Base-by-base conservation (phyloP, 1,140 invertebrate genomes). In the Sitobion miscanthi region DNA sequence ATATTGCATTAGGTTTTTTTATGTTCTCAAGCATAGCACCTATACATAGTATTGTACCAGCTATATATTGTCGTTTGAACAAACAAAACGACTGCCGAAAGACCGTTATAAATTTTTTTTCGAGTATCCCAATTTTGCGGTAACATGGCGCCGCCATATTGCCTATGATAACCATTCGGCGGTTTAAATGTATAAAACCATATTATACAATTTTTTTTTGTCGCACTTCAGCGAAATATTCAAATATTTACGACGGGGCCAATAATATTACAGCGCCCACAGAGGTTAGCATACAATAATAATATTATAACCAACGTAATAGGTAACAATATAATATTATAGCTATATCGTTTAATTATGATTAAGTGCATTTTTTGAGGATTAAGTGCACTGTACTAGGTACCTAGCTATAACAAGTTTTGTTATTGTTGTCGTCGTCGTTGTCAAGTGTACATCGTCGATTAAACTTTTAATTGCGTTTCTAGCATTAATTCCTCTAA, bases 381-480 rank as follows among this genome's bases (percentile, higher is more conserved):
- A 1, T n/a, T 77, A 35, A 35, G 35, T 35, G 35, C 20, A 77
- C 30, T 77, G 62, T n/a, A n/a, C 14, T 77, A 1, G n/a, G 42
- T 42, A 42, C 42, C 42, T 77, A 17, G 4, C 62, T 77, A 2
- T 77, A 77, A 77, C 62, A 20, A 1, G 62, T 77, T n/a, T 17
- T 35, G 62, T 77, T n/a, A 62, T 62, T 77, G 14, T 35, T 77
- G 62, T 77, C 4, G 62, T 35, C 14, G 14, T 42, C 42, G 1
- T 42, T 4, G 42, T 77, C 62, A 77, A 77, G 62, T 77, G n/a
- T 30, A 69, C 11, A 30, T 11, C 62, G n/a, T n/a, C 62, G 62
- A 77, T 77, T 77, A 77, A n/a, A 77, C 30, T 77, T 77, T 77
- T 77, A 77, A 77, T n/a, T 77, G 62, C 62, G 62, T 35, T 77